Conservation (phyloP, 2,888 invertebrate species). For the Hirtodrosophila cameraria region DNA sequence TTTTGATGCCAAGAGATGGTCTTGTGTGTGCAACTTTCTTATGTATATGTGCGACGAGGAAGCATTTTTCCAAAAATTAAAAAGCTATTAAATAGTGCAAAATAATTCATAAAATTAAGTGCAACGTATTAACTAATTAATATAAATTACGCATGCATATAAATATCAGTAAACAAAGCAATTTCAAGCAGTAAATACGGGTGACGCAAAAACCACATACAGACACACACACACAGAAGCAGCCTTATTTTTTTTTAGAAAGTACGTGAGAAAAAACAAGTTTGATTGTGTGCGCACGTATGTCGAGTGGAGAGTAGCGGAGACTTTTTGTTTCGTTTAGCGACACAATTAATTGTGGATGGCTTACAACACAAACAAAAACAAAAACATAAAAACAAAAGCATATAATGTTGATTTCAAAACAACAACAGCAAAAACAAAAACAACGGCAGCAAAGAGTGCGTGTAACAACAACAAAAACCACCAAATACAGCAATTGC, state of each 20-base stretch:
- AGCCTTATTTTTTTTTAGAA: slow-evolving; percentile 64
- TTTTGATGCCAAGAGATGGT: slow-evolving; percentile 21
- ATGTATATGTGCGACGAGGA: slow-evolving; percentile 64
- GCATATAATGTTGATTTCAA: slow-evolving; percentile 53
- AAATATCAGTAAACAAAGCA: slow-evolving; percentile 24
- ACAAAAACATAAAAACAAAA: slow-evolving; percentile 47
- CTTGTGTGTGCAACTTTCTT: slow-evolving; percentile 44
- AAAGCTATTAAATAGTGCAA: slow-evolving; percentile 67
- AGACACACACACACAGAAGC: slow-evolving; percentile 46
- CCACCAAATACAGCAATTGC: slow-evolving; percentile 61
- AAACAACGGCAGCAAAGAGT: slow-evolving; percentile 34
- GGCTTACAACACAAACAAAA: slow-evolving; percentile 64
- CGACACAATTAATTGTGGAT: slow-evolving; percentile 73
- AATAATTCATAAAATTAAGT: slow-evolving; percentile 64
- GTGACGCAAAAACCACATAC: slow-evolving; percentile 58
- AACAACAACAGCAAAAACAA: slow-evolving; percentile 42
- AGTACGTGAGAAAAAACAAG: slow-evolving; percentile 70
- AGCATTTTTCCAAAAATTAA: slow-evolving; percentile 64
- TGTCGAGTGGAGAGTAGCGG: slow-evolving; percentile 63
- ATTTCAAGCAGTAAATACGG: slow-evolving; percentile 31
- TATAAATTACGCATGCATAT: slow-evolving; percentile 35
- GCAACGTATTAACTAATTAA: slow-evolving; percentile 47
- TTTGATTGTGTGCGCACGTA: slow-evolving; percentile 66
- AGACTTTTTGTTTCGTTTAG: slow-evolving; percentile 64
- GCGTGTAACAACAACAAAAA: slow-evolving; percentile 45